Conservation (phyloP, 1,140 invertebrate species). For the Pemphigus obesinymphae region DNA sequence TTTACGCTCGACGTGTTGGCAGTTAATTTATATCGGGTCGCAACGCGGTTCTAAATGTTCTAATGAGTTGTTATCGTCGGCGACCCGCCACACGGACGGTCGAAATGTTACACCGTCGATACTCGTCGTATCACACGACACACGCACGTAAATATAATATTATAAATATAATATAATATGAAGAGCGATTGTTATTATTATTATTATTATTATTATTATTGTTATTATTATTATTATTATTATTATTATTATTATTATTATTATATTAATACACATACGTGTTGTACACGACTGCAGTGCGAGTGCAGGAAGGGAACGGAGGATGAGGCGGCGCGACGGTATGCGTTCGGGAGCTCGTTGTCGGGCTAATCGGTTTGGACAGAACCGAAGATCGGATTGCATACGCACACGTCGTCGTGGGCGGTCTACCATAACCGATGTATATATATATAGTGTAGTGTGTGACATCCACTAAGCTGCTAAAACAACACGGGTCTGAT, state of each 20-base stretch:
- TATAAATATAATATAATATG: neutral
- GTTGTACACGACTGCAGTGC: neutral
- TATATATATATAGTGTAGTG: too few relatives aligned
- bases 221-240: too few relatives aligned
- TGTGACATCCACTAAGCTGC: too few relatives aligned
- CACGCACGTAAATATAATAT: neutral
- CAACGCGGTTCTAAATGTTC: too few relatives aligned
- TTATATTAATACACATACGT: neutral
- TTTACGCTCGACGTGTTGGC: too few relatives aligned
- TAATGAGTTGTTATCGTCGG: neutral
- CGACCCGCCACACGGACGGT: neutral
- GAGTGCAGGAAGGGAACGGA: neutral
- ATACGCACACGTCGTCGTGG: neutral
- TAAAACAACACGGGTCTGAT: too few relatives aligned
- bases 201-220: too few relatives aligned
- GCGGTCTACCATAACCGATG: constrained; percentile 19
- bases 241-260: too few relatives aligned
- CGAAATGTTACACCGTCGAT: constrained; percentile 6
- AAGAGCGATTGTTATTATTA: too few relatives aligned
- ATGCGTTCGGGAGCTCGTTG: constrained; percentile 23
- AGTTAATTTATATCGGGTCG: too few relatives aligned
- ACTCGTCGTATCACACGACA: neutral
- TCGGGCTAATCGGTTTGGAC: constrained; percentile 38
- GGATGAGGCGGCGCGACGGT: neutral
- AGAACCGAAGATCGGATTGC: constrained; percentile 36